Evolutionary conservation across 1,140 invertebrate genomes (phyloP), one percentile per base, ranked within the genome.

Genomic region (Zaprionus capensis): DNA sequence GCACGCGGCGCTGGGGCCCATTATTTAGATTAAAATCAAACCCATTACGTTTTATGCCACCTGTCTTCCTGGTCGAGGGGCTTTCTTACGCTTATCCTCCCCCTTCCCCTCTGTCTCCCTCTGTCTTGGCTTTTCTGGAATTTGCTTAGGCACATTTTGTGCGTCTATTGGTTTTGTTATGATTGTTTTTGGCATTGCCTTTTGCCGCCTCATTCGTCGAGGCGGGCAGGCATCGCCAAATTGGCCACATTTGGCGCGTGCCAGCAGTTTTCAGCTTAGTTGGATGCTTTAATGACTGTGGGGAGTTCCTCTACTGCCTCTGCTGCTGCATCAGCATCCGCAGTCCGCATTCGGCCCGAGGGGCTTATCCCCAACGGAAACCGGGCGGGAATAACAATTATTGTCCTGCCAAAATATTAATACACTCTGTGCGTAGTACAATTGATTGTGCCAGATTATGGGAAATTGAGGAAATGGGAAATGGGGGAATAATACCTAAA

Each of bases 1-100:
- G 86, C 74, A 68, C 61, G 78, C 62, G 73, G 81, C 68, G 49
- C 61, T 66, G 49, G 49, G 80, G 68, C 71, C 84, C 84, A 87
- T 87, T 87, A 87, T 62, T 88, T 84, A 88, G 84, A 87, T 87
- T 83, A 87, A 78, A 87, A 87, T 87, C 84, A 87, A 88, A 87
- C 78, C 77, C 77, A 88, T 88, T 83, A 71, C 78, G 67, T 73
- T 76, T 88, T 75, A 81, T 75, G 80, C 70, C 84, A 87, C 84
- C 84, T 83, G 83, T 72, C 76, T 63, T 66, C 67, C 41, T 17
- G 41, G n/a, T 17, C 41, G 36, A 12, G 11, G 74, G 61, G 55
- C 26, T 76, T 71, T 56, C 69, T 76, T 71, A 59, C 17, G 41
- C 26, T 31, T 20, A 9, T 41, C 26, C 31, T 24, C 11, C 12